Base-by-base conservation (phyloP, 2,113 vertebrate genomes). In the Psittacara wagleri region DNA sequence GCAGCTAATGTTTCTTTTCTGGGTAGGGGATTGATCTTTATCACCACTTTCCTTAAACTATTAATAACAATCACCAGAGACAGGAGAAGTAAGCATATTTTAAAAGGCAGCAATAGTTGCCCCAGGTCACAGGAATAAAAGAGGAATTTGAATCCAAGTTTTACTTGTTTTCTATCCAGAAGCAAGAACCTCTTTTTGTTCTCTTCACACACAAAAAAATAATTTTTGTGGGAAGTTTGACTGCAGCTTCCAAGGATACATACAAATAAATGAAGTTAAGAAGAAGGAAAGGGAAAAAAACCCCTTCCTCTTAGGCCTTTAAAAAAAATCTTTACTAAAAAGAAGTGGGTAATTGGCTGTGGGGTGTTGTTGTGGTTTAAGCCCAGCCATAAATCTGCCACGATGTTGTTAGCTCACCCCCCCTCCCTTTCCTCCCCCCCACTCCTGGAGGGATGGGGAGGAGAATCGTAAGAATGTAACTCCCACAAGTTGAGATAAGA, bases 51-150 rank as follows among this genome's bases (percentile, higher is more conserved):
- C 92, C 64, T 49, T 92, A 64, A 91, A 92, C 79, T 96, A 84
- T 96, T 95, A 96, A 91, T 97, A 96, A 80, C 91, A 93, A 94
- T 87, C 96, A 96, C 85, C 69, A 94, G 91, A 64, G 89, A 93
- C 82, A 59, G 90, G 63, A 95, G 94, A 94, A 87, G 77, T 77
- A 79, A 0, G 1, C 37, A 69, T 70, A 80, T 85, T 95, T 95
- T 76, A 84, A 87, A 91, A 90, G 74, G 85, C 88, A 92, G 55
- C 41, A 78, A 61, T 94, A 80, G 83, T 86, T 95, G 91, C 79
- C 93, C 74, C 73, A 51, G 92, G 92, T 95, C 90, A 90, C 5
- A 22, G 77, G 95, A 94, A 67, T 72, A 68, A 84, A 89, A 54
- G 54, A 69, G 52, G 46, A 93, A 92, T 87, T 44, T 76, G 22